Conservation (phyloP, 1,140 invertebrate genomes). For the Mesaphorura yosii region DNA sequence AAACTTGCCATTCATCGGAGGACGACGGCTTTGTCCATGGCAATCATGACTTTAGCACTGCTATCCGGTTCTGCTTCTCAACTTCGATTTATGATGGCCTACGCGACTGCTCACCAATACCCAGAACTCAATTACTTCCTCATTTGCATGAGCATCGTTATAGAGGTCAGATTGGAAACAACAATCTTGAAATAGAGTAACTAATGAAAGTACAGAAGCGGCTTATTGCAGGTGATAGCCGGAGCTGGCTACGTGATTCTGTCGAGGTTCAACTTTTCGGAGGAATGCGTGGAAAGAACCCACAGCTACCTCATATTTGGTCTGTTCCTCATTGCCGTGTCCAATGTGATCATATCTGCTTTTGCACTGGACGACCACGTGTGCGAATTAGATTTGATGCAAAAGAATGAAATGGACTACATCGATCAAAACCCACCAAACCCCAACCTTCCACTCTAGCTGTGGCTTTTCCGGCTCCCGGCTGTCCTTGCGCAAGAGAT, state of each 20-base stretch:
- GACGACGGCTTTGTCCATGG: constrained; percentile 21
- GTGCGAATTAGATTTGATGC: constrained; percentile 22
- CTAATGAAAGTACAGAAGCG: background rate
- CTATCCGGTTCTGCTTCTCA: constrained; percentile 28
- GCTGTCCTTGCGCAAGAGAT: no score
- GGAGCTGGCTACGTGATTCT: constrained; percentile 27
- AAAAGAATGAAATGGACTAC: no score
- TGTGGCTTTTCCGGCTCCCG: no score
- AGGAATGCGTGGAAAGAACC: constrained; percentile 13
- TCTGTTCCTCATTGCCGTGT: constrained; percentile 22
- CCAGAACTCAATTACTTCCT: constrained; percentile 30
- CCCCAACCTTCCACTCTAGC: no score
- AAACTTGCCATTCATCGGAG: constrained; percentile 3
- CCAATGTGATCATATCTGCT: constrained; percentile 24
- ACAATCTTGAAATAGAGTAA: no score
- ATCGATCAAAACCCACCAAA: no score
- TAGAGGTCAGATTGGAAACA: constrained; percentile 29
- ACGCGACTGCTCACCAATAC: constrained; percentile 24
- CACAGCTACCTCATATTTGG: constrained; percentile 29
- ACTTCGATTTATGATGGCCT: constrained; percentile 26
- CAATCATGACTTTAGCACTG: constrained; percentile 29
- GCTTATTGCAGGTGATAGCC: constrained; percentile 18
- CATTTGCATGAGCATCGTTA: constrained; percentile 24
- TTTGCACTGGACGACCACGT: constrained; percentile 30
- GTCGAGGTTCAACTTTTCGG: constrained; percentile 16